phyloP scores from a whole-genome alignment of 2,888 invertebrate genomes.

The Junonia oenone region DNA sequence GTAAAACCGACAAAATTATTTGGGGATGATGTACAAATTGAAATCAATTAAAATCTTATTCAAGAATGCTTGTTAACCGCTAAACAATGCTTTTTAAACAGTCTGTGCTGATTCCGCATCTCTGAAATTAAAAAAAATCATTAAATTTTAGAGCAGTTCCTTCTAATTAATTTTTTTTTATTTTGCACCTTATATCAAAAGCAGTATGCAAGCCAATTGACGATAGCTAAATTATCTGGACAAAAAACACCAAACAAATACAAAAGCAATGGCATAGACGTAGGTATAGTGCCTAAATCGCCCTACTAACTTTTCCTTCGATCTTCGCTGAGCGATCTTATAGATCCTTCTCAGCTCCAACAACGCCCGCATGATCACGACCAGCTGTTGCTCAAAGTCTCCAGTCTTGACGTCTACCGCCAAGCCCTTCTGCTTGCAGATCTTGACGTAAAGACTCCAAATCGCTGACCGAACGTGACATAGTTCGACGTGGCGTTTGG shows the following conservation, averaged over 20 bases:
- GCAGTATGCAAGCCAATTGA: too few species aligned
- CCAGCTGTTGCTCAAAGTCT: conserved; percentile 81
- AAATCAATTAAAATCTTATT: too few species aligned
- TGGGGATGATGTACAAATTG: too few species aligned
- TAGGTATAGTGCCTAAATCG: too few species aligned
- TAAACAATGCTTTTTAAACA: too few species aligned
- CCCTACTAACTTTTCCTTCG: conserved; percentile 58
- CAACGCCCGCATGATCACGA: conserved; percentile 81
- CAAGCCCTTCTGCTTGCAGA: conserved; percentile 79
- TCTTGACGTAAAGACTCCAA: conserved; percentile 82
- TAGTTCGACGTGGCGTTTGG: conserved; percentile 74
- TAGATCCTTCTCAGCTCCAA: conserved; percentile 74
- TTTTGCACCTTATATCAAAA: too few species aligned
- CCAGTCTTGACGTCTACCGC: conserved; percentile 55
- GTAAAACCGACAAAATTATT: neutral
- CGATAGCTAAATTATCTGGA: too few species aligned
- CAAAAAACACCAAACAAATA: too few species aligned
- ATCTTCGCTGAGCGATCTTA: conserved; percentile 59
- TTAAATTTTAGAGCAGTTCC: too few species aligned
- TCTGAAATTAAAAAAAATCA: conserved; percentile 42
- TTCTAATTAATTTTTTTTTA: neutral
- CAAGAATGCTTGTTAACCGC: too few species aligned
- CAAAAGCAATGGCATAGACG: too few species aligned
- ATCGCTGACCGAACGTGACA: conserved; percentile 78
- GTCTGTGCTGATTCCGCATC: conserved; percentile 46